Conservation (phyloP, 2,113 vertebrate species). For the Trogon surrucura region DNA sequence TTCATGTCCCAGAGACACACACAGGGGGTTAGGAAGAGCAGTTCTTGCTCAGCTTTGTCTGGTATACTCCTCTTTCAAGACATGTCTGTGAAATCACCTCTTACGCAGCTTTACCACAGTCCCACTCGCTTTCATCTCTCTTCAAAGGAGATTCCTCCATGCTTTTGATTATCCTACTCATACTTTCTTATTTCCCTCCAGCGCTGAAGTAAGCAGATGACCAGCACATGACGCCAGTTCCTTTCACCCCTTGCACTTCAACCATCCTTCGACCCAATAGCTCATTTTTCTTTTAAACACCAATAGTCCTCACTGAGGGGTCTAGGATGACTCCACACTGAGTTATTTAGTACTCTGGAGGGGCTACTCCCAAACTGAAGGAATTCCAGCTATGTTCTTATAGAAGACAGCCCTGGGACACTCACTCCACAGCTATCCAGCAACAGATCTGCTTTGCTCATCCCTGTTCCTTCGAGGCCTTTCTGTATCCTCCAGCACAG, state of each 20-base stretch:
- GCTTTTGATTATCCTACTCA: constrained; percentile 48
- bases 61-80: neutral
- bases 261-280: neutral
- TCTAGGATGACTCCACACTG: neutral
- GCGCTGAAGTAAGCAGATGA: constrained; percentile 8
- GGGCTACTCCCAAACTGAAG: constrained; percentile 16
- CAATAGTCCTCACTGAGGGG: neutral
- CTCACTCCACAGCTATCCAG: neutral
- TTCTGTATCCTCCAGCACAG: neutral
- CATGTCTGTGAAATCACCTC: constrained; percentile 14
- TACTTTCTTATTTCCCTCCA: constrained; percentile 21
- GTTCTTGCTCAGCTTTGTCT: constrained; percentile 15
- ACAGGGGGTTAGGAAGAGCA: neutral
- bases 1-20: neutral
- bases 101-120: constrained; percentile 30
- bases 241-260: neutral
- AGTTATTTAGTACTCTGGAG: neutral
- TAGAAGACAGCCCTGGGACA: neutral
- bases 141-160: constrained; percentile 47
- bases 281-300: neutral
- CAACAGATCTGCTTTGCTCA: neutral
- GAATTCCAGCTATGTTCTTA: constrained; percentile 40
- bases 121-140: constrained; percentile 5
- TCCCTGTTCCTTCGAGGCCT: neutral
- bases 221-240: neutral